Evolutionary conservation across 2,797 vertebrate genomes (phyloP), one percentile per base, ranked within the genome.

Genomic region (Fundulus diaphanus): DNA sequence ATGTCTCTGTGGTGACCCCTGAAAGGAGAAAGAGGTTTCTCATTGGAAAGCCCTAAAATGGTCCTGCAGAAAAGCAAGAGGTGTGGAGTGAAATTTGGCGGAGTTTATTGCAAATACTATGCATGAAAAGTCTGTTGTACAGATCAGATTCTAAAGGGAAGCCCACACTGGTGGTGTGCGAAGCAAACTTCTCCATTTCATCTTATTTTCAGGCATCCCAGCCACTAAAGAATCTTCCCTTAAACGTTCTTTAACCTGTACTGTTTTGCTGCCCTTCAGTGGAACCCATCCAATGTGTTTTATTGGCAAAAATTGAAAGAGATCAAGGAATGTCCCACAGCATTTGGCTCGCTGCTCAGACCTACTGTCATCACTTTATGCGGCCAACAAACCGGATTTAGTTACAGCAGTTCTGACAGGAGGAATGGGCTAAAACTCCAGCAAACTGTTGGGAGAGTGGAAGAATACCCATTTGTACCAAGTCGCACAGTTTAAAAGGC

Each of bases 11-110:
- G n/a, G n/a, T n/a, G n/a, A n/a, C n/a, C n/a, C n/a, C n/a, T n/a
- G n/a, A n/a, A n/a, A n/a, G n/a, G n/a, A n/a, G n/a, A n/a, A n/a
- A n/a, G n/a, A n/a, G n/a, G n/a, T n/a, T 42, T 42, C 40, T 42
- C 40, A 42, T 42, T 7, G 40, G 11, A 42, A 11, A 42, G 40
- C 7, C 11, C 40, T 57, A 80, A 71, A 65, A 29, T 37, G 70
- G 72, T 31, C 22, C 27, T 70, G 59, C 59, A 79, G 54, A 85
- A 84, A 68, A 85, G 76, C 20, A 31, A 5, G 29, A 44, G n/a
- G 44, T n/a, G 3, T 49, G 16, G 18, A 49, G 18, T 49, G 12
- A 18, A 49, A 49, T 18, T 22, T 4, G 20, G 3, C 4, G 5
- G 18, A 18, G 16, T 20, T 20, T 3, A 18, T 3, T 49, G 18